Evolutionary conservation across 1,140 invertebrate species (phyloP).

Genomic region (Chironomus tepperi): DNA sequence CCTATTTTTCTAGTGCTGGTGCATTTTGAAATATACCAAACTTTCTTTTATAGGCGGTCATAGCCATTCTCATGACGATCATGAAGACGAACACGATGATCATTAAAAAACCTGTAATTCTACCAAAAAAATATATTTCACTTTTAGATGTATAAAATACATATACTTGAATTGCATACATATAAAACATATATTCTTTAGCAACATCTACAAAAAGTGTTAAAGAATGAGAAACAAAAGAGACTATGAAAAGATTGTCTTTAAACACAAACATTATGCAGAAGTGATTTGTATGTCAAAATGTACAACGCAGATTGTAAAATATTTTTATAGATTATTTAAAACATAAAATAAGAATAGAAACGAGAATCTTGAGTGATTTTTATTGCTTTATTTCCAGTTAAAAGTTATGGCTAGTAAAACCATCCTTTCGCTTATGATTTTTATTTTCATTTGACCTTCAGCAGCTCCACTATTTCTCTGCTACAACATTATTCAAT

Average conservation of each 20-base stretch:
- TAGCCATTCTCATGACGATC: neutral
- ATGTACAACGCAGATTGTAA: neutral
- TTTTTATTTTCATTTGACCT: no score
- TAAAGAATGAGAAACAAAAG: slow-evolving; percentile 1
- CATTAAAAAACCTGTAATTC: neutral
- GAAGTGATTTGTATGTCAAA: neutral
- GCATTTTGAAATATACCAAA: neutral
- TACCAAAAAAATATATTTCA: neutral
- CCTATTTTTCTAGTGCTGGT: neutral
- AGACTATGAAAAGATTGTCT: neutral
- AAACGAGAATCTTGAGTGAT: no score
- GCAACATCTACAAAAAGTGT: neutral
- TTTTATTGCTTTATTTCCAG: no score
- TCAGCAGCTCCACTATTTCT: no score
- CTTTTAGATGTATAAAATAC: neutral
- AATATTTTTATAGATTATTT: neutral
- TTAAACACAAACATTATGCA: neutral
- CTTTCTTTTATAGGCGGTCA: slow-evolving; percentile 12
- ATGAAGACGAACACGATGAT: neutral
- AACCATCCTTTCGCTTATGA: no score
- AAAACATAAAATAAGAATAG: neutral
- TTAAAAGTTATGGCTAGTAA: no score
- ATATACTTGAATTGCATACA: neutral
- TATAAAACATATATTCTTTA: neutral
- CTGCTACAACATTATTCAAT: no score